phyloP scores from a whole-genome alignment of 2,113 vertebrate genomes.

The Myodes glareolus region DNA sequence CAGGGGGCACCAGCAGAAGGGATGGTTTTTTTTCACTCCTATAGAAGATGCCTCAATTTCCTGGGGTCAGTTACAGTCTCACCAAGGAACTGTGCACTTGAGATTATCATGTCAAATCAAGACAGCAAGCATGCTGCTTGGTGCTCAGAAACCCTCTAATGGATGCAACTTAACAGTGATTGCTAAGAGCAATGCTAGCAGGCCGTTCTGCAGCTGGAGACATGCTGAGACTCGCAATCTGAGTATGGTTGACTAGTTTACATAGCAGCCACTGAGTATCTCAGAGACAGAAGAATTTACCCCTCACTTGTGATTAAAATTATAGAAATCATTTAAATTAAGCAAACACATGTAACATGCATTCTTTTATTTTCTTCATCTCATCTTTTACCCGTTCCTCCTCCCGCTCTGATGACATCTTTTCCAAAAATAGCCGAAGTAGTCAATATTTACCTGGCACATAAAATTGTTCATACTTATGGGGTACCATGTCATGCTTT shows the following conservation, averaged over 20 bases:
- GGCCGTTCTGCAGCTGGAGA: background rate
- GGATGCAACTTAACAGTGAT: slow-evolving; percentile 1
- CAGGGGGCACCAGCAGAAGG: background rate
- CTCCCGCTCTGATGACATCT: background rate
- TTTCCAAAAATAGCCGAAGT: background rate
- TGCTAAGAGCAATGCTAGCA: background rate
- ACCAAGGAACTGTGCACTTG: slow-evolving; percentile 30
- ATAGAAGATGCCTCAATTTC: background rate
- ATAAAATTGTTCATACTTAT: background rate
- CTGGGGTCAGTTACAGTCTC: background rate
- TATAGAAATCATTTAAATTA: background rate
- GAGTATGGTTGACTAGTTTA: background rate
- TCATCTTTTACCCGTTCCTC: background rate
- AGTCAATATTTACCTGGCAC: background rate
- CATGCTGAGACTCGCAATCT: background rate
- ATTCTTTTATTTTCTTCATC: background rate
- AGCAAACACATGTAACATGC: no score
- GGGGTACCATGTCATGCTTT: background rate
- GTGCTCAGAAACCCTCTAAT: slow-evolving; percentile 32
- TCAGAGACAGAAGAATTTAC: slow-evolving; percentile 5
- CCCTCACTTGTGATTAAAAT: background rate
- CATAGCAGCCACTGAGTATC: background rate
- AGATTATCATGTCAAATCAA: slow-evolving; percentile 30
- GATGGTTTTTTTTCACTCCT: background rate
- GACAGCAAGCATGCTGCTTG: background rate